phyloP scores from a whole-genome alignment of 2,797 vertebrate species.

The Phoebastria nigripes region DNA sequence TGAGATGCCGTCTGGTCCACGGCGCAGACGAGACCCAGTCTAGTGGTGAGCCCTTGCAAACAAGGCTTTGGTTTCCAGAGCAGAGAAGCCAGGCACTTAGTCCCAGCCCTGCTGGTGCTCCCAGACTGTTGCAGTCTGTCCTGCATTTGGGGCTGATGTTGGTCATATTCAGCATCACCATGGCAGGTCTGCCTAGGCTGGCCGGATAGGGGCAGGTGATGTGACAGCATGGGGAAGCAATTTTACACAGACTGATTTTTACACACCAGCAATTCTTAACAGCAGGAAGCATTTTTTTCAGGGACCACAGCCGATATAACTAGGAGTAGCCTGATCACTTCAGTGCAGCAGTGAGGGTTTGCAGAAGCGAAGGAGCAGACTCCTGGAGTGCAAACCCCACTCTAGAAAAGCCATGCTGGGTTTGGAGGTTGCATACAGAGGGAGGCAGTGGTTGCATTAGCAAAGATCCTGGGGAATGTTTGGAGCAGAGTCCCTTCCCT shows the following conservation, averaged over 20 bases:
- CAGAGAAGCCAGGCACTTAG: neutral
- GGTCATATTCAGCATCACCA: neutral
- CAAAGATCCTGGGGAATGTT: neutral
- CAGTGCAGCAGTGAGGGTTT: neutral
- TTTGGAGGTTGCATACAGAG: neutral
- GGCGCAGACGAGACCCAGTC: neutral
- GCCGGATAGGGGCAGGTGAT: neutral
- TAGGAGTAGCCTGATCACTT: neutral
- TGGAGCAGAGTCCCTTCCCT: constrained; percentile 18
- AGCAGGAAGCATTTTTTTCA: neutral
- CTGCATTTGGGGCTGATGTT: neutral
- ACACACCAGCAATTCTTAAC: neutral
- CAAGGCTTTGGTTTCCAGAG: neutral
- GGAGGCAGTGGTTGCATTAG: neutral
- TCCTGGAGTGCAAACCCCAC: neutral
- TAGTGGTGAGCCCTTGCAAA: neutral
- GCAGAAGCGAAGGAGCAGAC: neutral
- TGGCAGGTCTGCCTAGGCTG: neutral
- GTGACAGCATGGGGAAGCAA: neutral
- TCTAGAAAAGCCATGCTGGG: neutral
- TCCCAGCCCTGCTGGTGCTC: neutral
- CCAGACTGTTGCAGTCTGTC: neutral
- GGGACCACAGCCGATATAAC: neutral
- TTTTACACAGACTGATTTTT: neutral
- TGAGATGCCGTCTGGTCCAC: neutral